Percentiles rank a stretch among this genome's conserved stretches.
phyloP scores from a whole-genome alignment of 2,797 vertebrate genomes.

The Rachycentron canadum region DNA sequence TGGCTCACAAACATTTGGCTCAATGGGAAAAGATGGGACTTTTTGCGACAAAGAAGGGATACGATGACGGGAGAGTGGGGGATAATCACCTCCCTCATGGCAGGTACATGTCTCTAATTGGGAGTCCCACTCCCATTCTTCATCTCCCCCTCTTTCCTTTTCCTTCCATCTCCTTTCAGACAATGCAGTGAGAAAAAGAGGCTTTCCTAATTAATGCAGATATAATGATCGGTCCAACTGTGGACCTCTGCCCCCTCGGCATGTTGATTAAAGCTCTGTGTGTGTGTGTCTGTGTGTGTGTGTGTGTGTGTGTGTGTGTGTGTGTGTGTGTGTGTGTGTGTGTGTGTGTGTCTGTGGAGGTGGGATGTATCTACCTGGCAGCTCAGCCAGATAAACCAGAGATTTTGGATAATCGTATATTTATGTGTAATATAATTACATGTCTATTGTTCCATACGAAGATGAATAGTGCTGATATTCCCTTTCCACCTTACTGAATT shows the following conservation, averaged over 20 bases:
- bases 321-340: constrained; percentile 30
- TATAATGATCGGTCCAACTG: constrained; percentile 82
- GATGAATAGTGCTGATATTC: constrained; percentile 33
- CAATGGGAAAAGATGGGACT: constrained; percentile 27
- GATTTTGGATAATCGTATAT: constrained; percentile 59
- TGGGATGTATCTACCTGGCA: constrained; percentile 2
- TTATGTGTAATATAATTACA: constrained; percentile 54
- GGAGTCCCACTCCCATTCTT: constrained; percentile 49
- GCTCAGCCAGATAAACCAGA: constrained; percentile 49
- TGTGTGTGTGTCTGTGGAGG: background rate
- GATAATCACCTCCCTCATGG: constrained; percentile 67
- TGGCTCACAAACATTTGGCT: constrained; percentile 50
- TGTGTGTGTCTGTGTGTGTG: background rate
- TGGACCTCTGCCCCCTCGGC: constrained; percentile 76
- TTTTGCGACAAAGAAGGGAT: constrained; percentile 54
- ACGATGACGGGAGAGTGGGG: constrained; percentile 53
- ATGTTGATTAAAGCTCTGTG: constrained; percentile 71
- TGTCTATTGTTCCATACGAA: constrained; percentile 30
- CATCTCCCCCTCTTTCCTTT: background rate
- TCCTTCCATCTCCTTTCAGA: constrained; percentile 53
- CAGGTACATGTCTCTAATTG: constrained; percentile 80
- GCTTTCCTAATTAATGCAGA: constrained; percentile 81
- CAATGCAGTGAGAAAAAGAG: constrained; percentile 59
- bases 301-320: constrained; percentile 29
- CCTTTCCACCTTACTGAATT: constrained; percentile 18